phyloP scores from a whole-genome alignment of 2,888 invertebrate species.

The Odontothrips loti region DNA sequence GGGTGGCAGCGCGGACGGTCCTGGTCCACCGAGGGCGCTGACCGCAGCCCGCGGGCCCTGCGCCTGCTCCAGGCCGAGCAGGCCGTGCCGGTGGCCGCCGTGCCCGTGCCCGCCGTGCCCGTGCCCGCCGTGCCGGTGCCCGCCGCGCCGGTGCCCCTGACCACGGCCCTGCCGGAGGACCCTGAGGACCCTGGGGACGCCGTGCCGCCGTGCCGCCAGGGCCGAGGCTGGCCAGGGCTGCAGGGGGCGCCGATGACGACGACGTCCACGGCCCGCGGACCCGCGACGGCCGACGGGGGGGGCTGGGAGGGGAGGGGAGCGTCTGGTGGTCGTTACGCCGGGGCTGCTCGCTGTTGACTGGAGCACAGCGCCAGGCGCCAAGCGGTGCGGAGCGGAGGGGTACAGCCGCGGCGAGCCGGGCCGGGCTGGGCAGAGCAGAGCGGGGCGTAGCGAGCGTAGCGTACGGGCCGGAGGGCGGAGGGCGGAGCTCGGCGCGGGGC shows the following conservation, averaged over 20 bases:
- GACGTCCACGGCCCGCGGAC: too few species aligned
- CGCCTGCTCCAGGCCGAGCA: not conserved
- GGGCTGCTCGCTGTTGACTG: conserved; percentile 6
- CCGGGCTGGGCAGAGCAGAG: too few species aligned
- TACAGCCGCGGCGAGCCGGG: not conserved
- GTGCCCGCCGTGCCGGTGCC: too few species aligned
- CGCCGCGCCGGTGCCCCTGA: too few species aligned
- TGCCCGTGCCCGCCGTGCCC: too few species aligned
- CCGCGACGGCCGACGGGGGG: not conserved
- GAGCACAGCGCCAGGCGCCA: not conserved
- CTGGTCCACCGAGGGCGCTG: too few species aligned
- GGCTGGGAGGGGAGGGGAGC: not conserved
- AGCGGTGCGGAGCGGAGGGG: not conserved
- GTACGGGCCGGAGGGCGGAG: not conserved
- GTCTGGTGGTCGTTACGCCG: not conserved
- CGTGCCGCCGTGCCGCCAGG: not conserved
- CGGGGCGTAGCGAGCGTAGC: too few species aligned
- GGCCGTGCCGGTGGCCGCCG: not conserved
- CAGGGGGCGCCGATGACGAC: not conserved
- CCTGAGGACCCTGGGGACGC: too few species aligned
- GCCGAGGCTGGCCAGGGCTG: not conserved
- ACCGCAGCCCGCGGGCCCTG: not conserved
- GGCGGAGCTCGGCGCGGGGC: not conserved
- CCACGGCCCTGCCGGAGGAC: too few species aligned
- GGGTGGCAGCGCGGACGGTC: too few species aligned